Base-by-base conservation (phyloP, 2,888 invertebrate species). In the Melieria crassipennis region DNA sequence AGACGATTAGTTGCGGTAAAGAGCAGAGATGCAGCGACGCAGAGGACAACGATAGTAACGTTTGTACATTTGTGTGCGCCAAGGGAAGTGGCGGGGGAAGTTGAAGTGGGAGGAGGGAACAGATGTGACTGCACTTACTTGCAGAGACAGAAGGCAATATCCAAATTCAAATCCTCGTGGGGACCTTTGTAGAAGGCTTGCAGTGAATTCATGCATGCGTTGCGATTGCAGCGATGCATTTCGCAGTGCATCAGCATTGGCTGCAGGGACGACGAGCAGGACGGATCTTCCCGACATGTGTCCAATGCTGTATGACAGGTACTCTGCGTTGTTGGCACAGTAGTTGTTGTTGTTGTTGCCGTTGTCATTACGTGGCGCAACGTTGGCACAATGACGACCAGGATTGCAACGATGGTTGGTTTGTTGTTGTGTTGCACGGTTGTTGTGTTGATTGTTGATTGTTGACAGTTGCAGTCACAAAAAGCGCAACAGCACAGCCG, bases 61-160 rank as follows among this genome's bases (percentile, higher is more conserved):
- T 30, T n/a, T 57, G 42, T 10, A 16, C 30, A 56, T 50, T 11
- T 52, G 7, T 43, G 30, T 43, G n/a, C 11, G 30, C 4, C 9
- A 16, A 13, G 5, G 45, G 45, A n/a, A 13, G 7, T n/a, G 13
- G 6, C n/a, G n/a, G n/a, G n/a, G n/a, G n/a, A n/a, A n/a, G n/a
- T n/a, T n/a, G n/a, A n/a, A n/a, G n/a, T n/a, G 58, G 16, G 16
- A 1, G 16, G 16, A 16, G 16, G 16, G 16, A 16, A 45, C 50
- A 6, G 10, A 57, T 13, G 45, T 7, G 45, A 10, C 43, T 43
- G 7, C 79, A 90, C 93, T 91, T 88, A 95, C 96, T 93, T 95
- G 95, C 96, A 96, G 74, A 96, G 90, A 86, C 96, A 96, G 88
- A 96, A 96, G 78, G 96, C 96, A 80, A 96, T 93, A 87, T 96